Evolutionary conservation across 2,797 vertebrate genomes (phyloP).

Genomic region (Malacoraja senta): DNA sequence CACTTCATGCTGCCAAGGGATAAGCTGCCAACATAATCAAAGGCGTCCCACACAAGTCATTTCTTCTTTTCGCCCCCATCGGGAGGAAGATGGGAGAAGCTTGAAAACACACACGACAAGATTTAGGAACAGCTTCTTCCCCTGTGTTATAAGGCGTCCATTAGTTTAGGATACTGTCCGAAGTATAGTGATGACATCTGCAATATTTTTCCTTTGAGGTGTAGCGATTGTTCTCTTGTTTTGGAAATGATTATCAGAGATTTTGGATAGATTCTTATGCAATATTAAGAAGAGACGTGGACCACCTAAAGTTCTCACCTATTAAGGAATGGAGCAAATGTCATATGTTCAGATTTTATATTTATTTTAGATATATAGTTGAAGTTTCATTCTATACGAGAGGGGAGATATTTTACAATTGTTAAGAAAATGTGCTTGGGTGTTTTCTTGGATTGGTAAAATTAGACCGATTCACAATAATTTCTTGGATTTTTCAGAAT

Average conservation of each 20-base stretch:
- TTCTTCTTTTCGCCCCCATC: too few relatives aligned
- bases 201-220: background rate
- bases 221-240: background rate
- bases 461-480: background rate
- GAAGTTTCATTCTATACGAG: background rate
- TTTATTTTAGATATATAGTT: background rate
- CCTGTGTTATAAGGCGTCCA: too few relatives aligned
- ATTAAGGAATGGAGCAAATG: background rate
- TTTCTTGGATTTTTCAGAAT: background rate
- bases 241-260: background rate
- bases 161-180: too few relatives aligned
- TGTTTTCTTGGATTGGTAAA: background rate
- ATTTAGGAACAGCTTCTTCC: too few relatives aligned
- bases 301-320: background rate
- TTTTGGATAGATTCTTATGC: background rate
- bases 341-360: background rate
- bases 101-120: too few relatives aligned
- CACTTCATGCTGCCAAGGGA: too few relatives aligned
- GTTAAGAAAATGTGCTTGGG: background rate
- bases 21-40: too few relatives aligned
- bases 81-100: too few relatives aligned
- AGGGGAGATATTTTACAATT: background rate
- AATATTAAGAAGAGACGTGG: background rate
- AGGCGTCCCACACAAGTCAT: too few relatives aligned
- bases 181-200: too few relatives aligned